A percentile compares a stretch with the other conserved stretches of the same genome.
Evolutionary conservation across 2,888 invertebrate species (phyloP).

Genomic region (Dichetophora obliterata): DNA sequence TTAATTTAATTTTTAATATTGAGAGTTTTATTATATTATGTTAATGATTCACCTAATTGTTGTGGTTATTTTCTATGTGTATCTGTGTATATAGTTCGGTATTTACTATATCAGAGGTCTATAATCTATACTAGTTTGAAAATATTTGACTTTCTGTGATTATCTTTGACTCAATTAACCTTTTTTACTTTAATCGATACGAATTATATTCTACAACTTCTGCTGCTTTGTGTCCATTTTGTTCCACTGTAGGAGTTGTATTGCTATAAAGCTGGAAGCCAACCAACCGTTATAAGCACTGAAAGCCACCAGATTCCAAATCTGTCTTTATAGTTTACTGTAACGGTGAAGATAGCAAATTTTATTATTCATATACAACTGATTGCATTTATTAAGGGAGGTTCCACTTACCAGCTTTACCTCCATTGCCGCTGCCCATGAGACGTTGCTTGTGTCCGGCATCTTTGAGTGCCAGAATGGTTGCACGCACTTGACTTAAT

Average conservation of each 20-base stretch:
- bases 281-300: not conserved
- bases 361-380: not conserved
- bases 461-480: slow-evolving; percentile 65
- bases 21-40: too few species aligned
- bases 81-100: too few species aligned
- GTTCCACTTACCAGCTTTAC: slow-evolving; percentile 28
- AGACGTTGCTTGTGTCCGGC: slow-evolving; percentile 68
- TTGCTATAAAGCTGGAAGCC: too few species aligned
- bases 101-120: too few species aligned
- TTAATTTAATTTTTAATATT: too few species aligned
- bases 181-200: too few species aligned
- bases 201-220: too few species aligned
- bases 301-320: not conserved
- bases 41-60: too few species aligned
- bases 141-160: too few species aligned
- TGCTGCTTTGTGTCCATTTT: not conserved
- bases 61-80: too few species aligned
- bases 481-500: slow-evolving; percentile 62
- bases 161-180: too few species aligned
- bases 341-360: not conserved
- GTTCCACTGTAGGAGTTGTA: not conserved
- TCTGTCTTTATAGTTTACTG: not conserved
- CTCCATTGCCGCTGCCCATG: slow-evolving; percentile 55
- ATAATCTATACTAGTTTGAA: too few species aligned
- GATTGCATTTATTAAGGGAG: not conserved